These are phyloP conservation scores for Menura novaehollandiae DNA, from an alignment of 2,113 vertebrate species.

Conservation along the genomic window DNA sequence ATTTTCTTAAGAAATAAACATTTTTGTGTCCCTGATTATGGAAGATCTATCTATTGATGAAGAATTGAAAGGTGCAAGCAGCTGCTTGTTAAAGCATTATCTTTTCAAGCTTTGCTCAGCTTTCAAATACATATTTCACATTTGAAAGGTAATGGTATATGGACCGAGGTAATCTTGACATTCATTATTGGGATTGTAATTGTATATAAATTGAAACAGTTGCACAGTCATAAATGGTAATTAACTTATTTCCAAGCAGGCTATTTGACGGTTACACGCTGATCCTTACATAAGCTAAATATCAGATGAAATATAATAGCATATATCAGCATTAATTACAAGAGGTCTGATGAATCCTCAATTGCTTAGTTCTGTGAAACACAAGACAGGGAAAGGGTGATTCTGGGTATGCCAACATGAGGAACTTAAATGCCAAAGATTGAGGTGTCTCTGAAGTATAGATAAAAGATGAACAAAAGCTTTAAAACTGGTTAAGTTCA, in stretches of 20 bases:
- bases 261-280: background rate
- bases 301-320: background rate
- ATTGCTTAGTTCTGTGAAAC: background rate
- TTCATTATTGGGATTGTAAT: background rate
- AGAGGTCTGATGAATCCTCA: background rate
- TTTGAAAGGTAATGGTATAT: background rate
- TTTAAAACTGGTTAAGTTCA: background rate
- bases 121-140: background rate
- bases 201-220: background rate
- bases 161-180: background rate
- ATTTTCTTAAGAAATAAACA: background rate
- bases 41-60: background rate
- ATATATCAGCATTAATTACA: background rate
- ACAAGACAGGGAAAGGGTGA: background rate
- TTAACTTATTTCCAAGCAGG: background rate
- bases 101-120: background rate
- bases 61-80: background rate
- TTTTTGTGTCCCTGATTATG: background rate
- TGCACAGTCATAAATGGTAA: background rate
- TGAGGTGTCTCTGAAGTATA: background rate
- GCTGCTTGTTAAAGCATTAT: background rate
- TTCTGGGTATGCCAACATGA: background rate
- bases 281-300: background rate
- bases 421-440: background rate
- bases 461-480: background rate